These are phyloP conservation scores for Tokudaia tokunoshimensis DNA, from an alignment of 2,797 vertebrate genomes.

Conservation along the genomic window DNA sequence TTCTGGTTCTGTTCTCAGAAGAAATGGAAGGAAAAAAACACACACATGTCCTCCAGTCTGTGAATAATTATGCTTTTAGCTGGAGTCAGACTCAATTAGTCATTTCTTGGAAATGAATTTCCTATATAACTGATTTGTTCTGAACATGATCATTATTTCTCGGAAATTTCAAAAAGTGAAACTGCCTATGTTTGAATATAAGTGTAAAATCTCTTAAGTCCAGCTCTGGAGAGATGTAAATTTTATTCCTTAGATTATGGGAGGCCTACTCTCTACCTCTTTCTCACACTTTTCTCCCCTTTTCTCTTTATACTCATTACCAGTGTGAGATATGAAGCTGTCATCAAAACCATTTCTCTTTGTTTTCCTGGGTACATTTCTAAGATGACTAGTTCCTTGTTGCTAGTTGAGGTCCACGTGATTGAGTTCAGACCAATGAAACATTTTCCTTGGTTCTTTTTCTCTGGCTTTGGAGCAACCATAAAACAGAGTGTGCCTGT, in stretches of 20 bases:
- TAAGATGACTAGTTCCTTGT: background rate
- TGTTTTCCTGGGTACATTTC: background rate
- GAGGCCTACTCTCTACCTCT: background rate
- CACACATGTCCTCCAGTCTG: background rate
- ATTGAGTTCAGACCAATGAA: background rate
- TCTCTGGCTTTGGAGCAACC: background rate
- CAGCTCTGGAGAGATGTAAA: background rate
- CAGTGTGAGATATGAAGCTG: background rate
- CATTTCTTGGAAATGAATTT: constrained; percentile 65
- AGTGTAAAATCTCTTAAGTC: background rate
- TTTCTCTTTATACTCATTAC: background rate
- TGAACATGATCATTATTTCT: constrained; percentile 60
- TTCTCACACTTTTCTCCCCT: background rate
- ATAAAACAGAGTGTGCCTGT: background rate
- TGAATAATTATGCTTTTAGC: constrained; percentile 72
- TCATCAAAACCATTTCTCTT: background rate
- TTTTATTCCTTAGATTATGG: background rate
- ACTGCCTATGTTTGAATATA: background rate
- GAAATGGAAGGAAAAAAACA: constrained; percentile 27
- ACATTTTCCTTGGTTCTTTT: background rate
- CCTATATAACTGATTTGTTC: constrained; percentile 36
- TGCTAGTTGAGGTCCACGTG: background rate
- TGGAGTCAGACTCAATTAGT: constrained; percentile 49
- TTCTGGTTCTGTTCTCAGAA: constrained; percentile 62
- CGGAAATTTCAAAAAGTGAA: constrained; percentile 58